Evolutionary conservation across 2,888 invertebrate species (phyloP).

Genomic region (Pyrrhia umbra): DNA sequence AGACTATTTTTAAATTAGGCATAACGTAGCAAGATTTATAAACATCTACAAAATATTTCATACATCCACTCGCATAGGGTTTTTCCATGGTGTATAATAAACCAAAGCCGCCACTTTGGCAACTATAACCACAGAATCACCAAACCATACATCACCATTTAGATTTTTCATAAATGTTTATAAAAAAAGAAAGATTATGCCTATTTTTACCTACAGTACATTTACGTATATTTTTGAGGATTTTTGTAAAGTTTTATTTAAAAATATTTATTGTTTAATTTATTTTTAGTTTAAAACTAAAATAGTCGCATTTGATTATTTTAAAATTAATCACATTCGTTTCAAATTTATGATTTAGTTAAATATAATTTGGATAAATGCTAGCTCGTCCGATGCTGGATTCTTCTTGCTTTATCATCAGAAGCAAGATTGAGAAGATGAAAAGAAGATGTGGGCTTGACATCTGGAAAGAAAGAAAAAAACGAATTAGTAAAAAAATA

Average conservation of each 20-base stretch:
- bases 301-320: too few relatives aligned
- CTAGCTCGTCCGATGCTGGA: background rate
- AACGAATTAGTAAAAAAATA: background rate
- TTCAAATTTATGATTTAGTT: background rate
- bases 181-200: constrained; percentile 37
- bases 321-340: too few relatives aligned
- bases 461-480: constrained; percentile 48
- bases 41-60: constrained; percentile 57
- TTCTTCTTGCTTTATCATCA: background rate
- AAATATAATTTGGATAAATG: background rate
- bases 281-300: background rate
- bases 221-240: background rate
- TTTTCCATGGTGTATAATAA: constrained; percentile 68
- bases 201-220: background rate
- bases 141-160: constrained; percentile 62
- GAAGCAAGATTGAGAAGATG: too few relatives aligned
- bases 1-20: constrained; percentile 1
- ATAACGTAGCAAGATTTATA: constrained; percentile 55
- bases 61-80: constrained; percentile 52
- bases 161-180: constrained; percentile 61
- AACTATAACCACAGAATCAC: constrained; percentile 69
- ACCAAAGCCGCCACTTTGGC: constrained; percentile 84
- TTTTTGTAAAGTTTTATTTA: too few relatives aligned
- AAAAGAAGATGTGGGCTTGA: background rate
- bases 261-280: too few relatives aligned